Percentiles rank a stretch among this genome's conserved stretches.
Conservation (phyloP, 1,140 invertebrate species). For the Nomia melanderi region DNA sequence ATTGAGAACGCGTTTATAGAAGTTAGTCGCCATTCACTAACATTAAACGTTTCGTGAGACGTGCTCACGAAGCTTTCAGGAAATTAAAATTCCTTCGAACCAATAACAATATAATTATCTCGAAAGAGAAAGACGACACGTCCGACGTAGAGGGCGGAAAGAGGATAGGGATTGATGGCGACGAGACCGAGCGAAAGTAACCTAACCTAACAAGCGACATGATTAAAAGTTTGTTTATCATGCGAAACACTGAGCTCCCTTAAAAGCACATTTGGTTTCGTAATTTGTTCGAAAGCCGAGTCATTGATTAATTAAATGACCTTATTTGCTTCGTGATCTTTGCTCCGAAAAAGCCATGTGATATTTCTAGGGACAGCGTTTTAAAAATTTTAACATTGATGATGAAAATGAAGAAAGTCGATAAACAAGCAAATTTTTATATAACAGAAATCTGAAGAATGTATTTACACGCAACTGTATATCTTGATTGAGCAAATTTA, state of each 20-base stretch:
- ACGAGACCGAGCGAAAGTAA: neutral
- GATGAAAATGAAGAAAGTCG: too few species aligned
- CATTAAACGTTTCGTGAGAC: neutral
- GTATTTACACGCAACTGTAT: too few species aligned
- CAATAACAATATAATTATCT: neutral
- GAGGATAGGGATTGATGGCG: neutral
- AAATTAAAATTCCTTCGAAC: neutral
- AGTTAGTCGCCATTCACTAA: too few species aligned
- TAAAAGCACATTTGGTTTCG: too few species aligned
- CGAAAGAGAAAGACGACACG: neutral
- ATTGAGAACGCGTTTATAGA: too few species aligned
- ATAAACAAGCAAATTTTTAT: too few species aligned
- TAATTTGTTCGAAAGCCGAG: too few species aligned
- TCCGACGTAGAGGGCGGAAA: neutral
- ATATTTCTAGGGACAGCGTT: too few species aligned
- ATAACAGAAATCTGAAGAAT: too few species aligned
- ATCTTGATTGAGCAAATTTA: too few species aligned
- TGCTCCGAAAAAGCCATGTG: too few species aligned
- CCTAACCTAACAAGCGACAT: conserved; percentile 38
- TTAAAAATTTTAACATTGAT: too few species aligned
- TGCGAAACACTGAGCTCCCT: neutral
- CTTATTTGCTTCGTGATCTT: neutral
- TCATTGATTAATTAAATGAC: neutral
- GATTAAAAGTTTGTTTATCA: conserved; percentile 39
- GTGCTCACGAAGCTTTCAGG: neutral